A percentile compares a stretch with the other conserved stretches of the same genome.
Conservation (phyloP, 2,113 vertebrate genomes). For the Psettodes erumei region DNA sequence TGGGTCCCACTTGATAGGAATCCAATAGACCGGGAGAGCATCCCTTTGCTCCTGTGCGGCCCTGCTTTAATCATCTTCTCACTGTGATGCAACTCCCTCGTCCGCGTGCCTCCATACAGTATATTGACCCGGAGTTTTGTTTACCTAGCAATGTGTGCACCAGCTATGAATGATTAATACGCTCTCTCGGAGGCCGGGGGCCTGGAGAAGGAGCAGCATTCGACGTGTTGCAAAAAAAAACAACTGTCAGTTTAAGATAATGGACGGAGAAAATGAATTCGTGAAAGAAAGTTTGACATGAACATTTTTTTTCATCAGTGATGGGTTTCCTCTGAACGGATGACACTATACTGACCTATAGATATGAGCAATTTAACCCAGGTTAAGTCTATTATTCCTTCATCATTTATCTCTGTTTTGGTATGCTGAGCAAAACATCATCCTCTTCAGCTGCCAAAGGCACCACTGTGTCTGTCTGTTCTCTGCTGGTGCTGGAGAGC, state of each 20-base stretch:
- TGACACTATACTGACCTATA: not conserved
- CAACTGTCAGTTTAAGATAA: not conserved
- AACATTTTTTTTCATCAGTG: no score
- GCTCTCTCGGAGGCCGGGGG: not conserved
- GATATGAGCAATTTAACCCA: not conserved
- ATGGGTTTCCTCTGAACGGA: conserved; percentile 8
- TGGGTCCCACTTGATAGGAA: conserved; percentile 45
- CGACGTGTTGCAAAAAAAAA: conserved; percentile 7
- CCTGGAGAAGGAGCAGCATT: conserved; percentile 8
- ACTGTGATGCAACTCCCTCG: conserved; percentile 29
- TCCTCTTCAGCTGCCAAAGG: not conserved
- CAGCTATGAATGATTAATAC: conserved; percentile 59
- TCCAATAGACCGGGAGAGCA: conserved; percentile 56
- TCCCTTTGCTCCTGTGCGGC: not conserved
- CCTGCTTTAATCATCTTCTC: conserved; percentile 49
- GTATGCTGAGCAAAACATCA: not conserved
- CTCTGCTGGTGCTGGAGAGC: not conserved
- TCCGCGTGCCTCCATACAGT: conserved; percentile 37
- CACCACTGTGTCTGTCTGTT: not conserved
- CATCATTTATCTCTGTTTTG: not conserved
- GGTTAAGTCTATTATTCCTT: not conserved
- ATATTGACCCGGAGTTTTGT: conserved; percentile 66
- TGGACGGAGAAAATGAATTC: not conserved
- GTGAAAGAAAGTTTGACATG: not conserved
- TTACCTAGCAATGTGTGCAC: conserved; percentile 59